phyloP scores from a whole-genome alignment of 2,888 invertebrate species.

The Napeogenes inachia region DNA sequence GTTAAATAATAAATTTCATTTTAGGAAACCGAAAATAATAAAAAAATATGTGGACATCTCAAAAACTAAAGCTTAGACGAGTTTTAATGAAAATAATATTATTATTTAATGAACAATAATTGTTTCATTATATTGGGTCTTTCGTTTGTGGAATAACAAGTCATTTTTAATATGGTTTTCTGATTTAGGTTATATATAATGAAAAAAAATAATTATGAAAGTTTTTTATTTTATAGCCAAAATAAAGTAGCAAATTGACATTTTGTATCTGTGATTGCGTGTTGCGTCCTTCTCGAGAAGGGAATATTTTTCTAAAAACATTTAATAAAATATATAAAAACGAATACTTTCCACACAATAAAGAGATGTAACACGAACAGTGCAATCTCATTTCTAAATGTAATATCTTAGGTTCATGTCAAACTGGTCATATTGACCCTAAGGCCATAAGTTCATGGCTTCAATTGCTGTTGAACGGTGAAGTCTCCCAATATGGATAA shows the following conservation, averaged over 20 bases:
- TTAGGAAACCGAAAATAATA: no score
- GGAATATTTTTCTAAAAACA: slow-evolving; percentile 37
- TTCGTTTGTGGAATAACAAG: no score
- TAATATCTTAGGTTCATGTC: slow-evolving; percentile 32
- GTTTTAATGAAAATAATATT: no score
- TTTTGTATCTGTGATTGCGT: slow-evolving; percentile 53
- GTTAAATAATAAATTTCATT: no score
- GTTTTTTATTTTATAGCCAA: not conserved
- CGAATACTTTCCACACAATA: slow-evolving; percentile 16
- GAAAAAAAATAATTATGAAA: no score
- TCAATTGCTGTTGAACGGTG: slow-evolving; percentile 58
- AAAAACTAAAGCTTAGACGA: no score
- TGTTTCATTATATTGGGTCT: no score
- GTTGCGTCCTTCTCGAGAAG: slow-evolving; percentile 60
- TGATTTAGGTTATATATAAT: no score
- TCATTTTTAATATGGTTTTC: no score
- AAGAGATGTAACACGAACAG: slow-evolving; percentile 12
- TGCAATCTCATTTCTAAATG: slow-evolving; percentile 16
- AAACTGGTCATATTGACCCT: slow-evolving; percentile 56
- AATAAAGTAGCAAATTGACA: slow-evolving; percentile 24
- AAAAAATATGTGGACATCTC: no score
- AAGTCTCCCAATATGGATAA: slow-evolving; percentile 62
- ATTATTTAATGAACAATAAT: no score
- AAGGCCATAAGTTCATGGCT: slow-evolving; percentile 65
- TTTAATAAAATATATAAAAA: slow-evolving; percentile 22